phyloP scores from a whole-genome alignment of 1,140 invertebrate species.

The Sycobia sp. region DNA sequence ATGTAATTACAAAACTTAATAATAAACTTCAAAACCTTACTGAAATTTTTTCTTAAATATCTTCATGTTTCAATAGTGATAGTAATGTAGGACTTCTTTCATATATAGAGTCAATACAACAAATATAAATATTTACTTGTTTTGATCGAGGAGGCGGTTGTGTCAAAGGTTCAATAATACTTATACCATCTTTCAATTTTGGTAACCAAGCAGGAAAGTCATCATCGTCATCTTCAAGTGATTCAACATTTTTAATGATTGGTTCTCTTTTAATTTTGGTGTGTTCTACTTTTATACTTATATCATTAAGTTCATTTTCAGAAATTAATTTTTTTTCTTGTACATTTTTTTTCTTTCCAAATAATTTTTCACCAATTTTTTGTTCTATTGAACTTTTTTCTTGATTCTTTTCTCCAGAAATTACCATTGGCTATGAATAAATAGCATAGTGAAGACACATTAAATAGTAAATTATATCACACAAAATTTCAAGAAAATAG shows the following conservation, averaged over 20 bases:
- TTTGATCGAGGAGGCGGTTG: conserved; percentile 70
- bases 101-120: too few species aligned
- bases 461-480: background rate
- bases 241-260: background rate
- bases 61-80: too few species aligned
- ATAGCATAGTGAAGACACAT: background rate
- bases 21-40: too few species aligned
- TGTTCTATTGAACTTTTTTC: conserved; percentile 35
- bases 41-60: too few species aligned
- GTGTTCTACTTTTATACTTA: conserved; percentile 76
- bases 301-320: conserved; percentile 69
- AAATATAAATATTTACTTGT: conserved; percentile 64
- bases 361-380: conserved; percentile 39
- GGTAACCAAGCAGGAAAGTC: conserved; percentile 54
- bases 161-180: conserved; percentile 64
- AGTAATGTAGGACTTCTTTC: too few species aligned
- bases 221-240: conserved; percentile 15
- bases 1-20: too few species aligned
- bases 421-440: conserved; percentile 27
- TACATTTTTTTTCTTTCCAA: background rate
- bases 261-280: conserved; percentile 51
- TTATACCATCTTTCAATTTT: conserved; percentile 57
- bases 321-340: conserved; percentile 35
- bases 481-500: too few species aligned
- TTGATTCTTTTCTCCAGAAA: conserved; percentile 9